These are phyloP conservation scores for Tinea pellionella DNA, from an alignment of 2,888 invertebrate species.

Conservation along the genomic window DNA sequence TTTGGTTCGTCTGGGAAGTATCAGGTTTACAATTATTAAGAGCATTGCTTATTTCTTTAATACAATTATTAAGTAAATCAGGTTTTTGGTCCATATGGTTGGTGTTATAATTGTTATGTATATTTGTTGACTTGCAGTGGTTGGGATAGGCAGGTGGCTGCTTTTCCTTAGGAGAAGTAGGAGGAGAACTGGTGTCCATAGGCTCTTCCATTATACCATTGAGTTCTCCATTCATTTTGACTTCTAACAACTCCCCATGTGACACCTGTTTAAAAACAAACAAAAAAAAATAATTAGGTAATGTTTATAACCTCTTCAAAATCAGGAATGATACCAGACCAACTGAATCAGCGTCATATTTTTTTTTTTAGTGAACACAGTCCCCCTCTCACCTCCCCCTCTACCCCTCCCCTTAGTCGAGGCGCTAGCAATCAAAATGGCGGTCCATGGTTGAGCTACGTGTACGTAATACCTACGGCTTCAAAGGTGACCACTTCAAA, in stretches of 20 bases:
- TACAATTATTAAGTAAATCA: constrained; percentile 1
- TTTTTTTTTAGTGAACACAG: constrained; percentile 37
- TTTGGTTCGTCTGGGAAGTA: not conserved
- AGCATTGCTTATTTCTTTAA: constrained; percentile 13
- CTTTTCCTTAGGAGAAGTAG: constrained; percentile 19
- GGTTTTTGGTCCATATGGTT: not conserved
- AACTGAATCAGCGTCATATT: constrained; percentile 44
- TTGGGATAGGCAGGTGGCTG: constrained; percentile 13
- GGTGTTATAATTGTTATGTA: not conserved
- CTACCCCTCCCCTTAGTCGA: constrained; percentile 43
- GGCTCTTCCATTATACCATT: constrained; percentile 50
- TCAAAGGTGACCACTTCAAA: constrained; percentile 28
- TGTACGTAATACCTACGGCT: constrained; percentile 35
- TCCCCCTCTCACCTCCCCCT: constrained; percentile 29
- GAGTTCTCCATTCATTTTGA: constrained; percentile 51
- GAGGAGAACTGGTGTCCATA: constrained; percentile 27
- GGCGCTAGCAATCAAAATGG: constrained; percentile 63
- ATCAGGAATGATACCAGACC: constrained; percentile 28
- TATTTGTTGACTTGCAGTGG: constrained; percentile 10
- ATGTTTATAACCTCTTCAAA: constrained; percentile 30
- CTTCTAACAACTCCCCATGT: constrained; percentile 39
- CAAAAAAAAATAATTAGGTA: constrained; percentile 34
- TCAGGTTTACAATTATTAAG: not conserved
- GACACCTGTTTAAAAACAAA: constrained; percentile 38
- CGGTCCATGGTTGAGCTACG: constrained; percentile 53